Evolutionary conservation across 2,888 invertebrate genomes (phyloP).

Genomic region (Pediacus dermestoides): DNA sequence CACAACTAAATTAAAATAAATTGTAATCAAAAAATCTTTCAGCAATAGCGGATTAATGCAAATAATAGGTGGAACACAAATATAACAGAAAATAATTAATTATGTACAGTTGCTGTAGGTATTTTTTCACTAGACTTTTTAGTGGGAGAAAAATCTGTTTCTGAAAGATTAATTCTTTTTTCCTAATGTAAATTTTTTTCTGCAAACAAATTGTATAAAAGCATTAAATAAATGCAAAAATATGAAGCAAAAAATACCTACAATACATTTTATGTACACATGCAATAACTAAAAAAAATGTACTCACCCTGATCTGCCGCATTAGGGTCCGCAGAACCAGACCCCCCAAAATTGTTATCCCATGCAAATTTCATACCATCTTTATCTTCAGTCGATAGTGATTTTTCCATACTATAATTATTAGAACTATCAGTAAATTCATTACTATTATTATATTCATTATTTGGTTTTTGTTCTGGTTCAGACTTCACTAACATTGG

Average conservation of each 20-base stretch:
- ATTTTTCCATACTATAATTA: no score
- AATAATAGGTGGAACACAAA: no score
- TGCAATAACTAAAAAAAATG: conserved; percentile 8
- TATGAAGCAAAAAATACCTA: not conserved
- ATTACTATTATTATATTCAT: conserved; percentile 23
- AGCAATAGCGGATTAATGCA: conserved; percentile 16
- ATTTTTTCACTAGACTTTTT: no score
- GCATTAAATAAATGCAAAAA: not conserved
- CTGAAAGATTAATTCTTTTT: no score
- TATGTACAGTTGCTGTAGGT: no score
- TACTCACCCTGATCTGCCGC: conserved; percentile 32
- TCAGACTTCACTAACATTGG: conserved; percentile 21
- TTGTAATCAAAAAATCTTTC: conserved; percentile 16
- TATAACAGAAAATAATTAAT: no score
- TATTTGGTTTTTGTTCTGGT: conserved; percentile 25
- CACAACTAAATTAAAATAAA: no score
- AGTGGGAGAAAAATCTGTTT: no score
- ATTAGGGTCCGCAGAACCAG: conserved; percentile 23
- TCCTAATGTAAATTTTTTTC: no score
- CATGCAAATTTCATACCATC: conserved; percentile 27
- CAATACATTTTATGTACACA: not conserved
- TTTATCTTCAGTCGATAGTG: conserved; percentile 22
- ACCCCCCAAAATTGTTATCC: conserved; percentile 25
- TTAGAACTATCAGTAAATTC: no score
- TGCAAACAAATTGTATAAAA: no score